Evolutionary conservation across 1,140 invertebrate genomes (phyloP), one percentile per base, ranked within the genome.

Genomic region (Orchesella cincta): DNA sequence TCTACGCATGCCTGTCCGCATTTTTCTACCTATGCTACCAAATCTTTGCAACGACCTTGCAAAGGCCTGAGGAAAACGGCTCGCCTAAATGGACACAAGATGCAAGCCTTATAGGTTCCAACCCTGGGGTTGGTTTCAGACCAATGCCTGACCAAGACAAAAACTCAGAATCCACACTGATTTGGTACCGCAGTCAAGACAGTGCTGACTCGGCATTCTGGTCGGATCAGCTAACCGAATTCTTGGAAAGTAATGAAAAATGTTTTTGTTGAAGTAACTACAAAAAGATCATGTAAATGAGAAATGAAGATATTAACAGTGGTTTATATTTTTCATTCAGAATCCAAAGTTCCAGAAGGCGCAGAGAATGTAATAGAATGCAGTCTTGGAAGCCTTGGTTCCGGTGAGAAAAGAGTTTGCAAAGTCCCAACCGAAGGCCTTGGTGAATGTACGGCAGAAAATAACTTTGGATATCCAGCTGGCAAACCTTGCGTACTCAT

Each of bases 121-220:
- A 97, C 89, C 95, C 96, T 87, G 93, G 93, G 94, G 88, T 98
- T 83, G 95, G 95, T 81, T 98, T 97, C 88, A 88, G 95, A 83
- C 95, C 96, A 74, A 93, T 94, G 90, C 95, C 95, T 52, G 71
- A 73, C 71, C 91, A 92, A 81, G 88, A 90, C 75, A 90, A 90
- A 76, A 94, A 95, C 86, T 91, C 95, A 83, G 94, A 96, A 85
- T 95, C 93, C 84, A 96, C 95, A 64, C 89, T 98, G 76, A 94
- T 98, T 84, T 94, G 94, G 91, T 96, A 95, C 88, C 91, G 91
- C 85, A 90, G 91, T 80, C 90, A 90, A 79, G 91, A 93, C 81
- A 88, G 90, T 83, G 91, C 92, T 72, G 94, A 93, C 83, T 92
- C 90, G 84, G 88, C 91, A 79, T 89, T 91, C 81, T 96, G 94